Percentiles rank a stretch among this genome's conserved stretches.
Evolutionary conservation across 2,888 invertebrate species (phyloP).

Genomic region (Brassicogethes aeneus): DNA sequence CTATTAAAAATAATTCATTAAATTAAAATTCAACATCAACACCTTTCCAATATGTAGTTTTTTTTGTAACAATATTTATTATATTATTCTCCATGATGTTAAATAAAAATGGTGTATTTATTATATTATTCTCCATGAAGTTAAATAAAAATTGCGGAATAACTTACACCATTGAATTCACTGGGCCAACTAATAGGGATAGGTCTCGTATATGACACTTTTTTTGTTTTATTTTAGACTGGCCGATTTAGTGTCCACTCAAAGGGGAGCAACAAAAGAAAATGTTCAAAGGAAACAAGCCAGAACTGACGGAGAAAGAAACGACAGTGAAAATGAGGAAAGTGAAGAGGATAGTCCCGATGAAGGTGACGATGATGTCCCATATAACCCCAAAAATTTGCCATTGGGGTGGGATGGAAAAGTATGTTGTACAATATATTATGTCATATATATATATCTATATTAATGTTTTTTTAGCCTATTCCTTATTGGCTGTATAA

Average conservation of each 20-base stretch:
- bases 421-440: constrained; percentile 37
- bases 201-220: too few species aligned
- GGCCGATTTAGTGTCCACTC: constrained; percentile 74
- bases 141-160: too few species aligned
- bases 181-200: too few species aligned
- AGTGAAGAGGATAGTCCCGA: constrained; percentile 74
- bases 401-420: constrained; percentile 99
- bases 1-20: too few species aligned
- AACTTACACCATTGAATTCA: too few species aligned
- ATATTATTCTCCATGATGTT: too few species aligned
- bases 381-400: constrained; percentile 98
- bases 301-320: constrained; percentile 84
- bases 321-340: constrained; percentile 85
- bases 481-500: constrained; percentile 98
- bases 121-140: too few species aligned
- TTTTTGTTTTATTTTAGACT: constrained; percentile 44
- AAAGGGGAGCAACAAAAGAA: constrained; percentile 87
- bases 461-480: constrained; percentile 39
- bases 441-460: constrained; percentile 1
- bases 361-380: constrained; percentile 88
- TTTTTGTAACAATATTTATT: too few species aligned
- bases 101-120: too few species aligned
- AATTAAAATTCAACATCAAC: too few species aligned
- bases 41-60: too few species aligned
- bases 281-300: constrained; percentile 98